Conservation (phyloP, 2,888 invertebrate genomes). For the Parochlus steinenii region DNA sequence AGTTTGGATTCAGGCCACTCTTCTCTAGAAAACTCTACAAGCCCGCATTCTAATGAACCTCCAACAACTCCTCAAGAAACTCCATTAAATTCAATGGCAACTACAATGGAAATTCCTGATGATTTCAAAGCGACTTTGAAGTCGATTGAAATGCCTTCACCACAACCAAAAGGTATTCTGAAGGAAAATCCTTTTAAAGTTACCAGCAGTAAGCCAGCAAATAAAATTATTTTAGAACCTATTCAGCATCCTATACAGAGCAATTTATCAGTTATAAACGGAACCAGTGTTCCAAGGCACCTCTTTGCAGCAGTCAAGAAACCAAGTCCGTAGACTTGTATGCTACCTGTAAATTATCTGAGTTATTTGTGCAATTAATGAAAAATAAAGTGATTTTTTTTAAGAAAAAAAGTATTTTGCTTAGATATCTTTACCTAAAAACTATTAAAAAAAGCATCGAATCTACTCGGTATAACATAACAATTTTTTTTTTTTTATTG, state of each 20-base stretch:
- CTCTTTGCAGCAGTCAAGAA: slow-evolving; percentile 18
- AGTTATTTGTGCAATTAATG: too few species aligned
- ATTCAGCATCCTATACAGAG: slow-evolving; percentile 17
- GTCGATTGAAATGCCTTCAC: slow-evolving; percentile 4
- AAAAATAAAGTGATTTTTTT: too few species aligned
- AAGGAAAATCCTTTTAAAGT: slow-evolving; percentile 19
- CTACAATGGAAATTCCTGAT: background rate
- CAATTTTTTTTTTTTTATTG: too few species aligned
- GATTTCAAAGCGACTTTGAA: slow-evolving; percentile 8
- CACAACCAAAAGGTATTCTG: slow-evolving; percentile 8
- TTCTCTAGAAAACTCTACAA: slow-evolving; percentile 18
- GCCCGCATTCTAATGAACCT: slow-evolving; percentile 14
- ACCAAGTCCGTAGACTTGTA: slow-evolving; percentile 2
- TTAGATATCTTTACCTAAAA: too few species aligned
- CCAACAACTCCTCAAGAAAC: slow-evolving; percentile 15
- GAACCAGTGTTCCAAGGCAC: slow-evolving; percentile 17
- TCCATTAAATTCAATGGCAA: slow-evolving; percentile 9
- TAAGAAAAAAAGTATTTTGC: too few species aligned
- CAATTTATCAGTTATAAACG: slow-evolving; percentile 12
- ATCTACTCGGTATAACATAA: too few species aligned
- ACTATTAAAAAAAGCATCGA: too few species aligned
- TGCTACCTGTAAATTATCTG: too few species aligned
- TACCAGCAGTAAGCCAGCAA: slow-evolving; percentile 16
- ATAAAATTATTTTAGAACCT: slow-evolving; percentile 20
- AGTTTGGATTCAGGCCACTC: slow-evolving; percentile 19